Percentiles rank a stretch among this genome's conserved stretches.
These are phyloP conservation scores for Spea hammondii DNA, from an alignment of 2,797 vertebrate genomes.

Conservation along the genomic window DNA sequence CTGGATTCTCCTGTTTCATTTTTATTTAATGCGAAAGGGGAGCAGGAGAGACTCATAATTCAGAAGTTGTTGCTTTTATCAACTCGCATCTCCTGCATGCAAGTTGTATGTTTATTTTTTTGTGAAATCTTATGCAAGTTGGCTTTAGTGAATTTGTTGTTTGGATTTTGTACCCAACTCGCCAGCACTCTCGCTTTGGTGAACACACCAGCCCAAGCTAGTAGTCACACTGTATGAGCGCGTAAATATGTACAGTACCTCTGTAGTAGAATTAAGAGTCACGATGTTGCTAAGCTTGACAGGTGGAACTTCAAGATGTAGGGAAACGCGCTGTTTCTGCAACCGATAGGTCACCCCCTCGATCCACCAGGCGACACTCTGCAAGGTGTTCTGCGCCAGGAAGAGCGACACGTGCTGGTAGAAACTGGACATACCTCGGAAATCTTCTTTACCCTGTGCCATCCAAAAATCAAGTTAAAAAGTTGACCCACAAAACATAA, in stretches of 20 bases:
- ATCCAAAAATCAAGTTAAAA: background rate
- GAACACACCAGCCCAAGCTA: too few relatives aligned
- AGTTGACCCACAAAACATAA: too few relatives aligned
- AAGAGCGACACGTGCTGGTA: conserved; percentile 60
- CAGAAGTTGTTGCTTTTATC: too few relatives aligned
- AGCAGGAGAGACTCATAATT: too few relatives aligned
- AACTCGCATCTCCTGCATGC: too few relatives aligned
- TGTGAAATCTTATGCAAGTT: too few relatives aligned
- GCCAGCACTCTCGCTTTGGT: too few relatives aligned
- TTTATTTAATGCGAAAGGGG: too few relatives aligned
- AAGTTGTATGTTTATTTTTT: too few relatives aligned
- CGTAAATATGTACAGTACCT: conserved; percentile 54
- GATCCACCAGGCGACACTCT: conserved; percentile 61
- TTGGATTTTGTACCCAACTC: too few relatives aligned
- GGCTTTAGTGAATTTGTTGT: too few relatives aligned
- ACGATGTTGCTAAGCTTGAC: conserved; percentile 60
- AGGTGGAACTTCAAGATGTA: conserved; percentile 59
- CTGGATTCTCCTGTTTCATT: too few relatives aligned
- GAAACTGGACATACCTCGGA: conserved; percentile 56
- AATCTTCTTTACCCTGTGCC: conserved; percentile 56
- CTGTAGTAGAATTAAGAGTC: conserved; percentile 59
- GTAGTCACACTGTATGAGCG: background rate
- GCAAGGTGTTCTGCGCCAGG: conserved; percentile 60
- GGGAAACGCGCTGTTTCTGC: conserved; percentile 52
- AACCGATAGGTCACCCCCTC: conserved; percentile 57